A percentile compares a stretch with the other conserved stretches of the same genome.
These are phyloP conservation scores for Caenorhabditis macrosperma DNA, from an alignment of 2,888 invertebrate genomes.

Conservation along the genomic window DNA sequence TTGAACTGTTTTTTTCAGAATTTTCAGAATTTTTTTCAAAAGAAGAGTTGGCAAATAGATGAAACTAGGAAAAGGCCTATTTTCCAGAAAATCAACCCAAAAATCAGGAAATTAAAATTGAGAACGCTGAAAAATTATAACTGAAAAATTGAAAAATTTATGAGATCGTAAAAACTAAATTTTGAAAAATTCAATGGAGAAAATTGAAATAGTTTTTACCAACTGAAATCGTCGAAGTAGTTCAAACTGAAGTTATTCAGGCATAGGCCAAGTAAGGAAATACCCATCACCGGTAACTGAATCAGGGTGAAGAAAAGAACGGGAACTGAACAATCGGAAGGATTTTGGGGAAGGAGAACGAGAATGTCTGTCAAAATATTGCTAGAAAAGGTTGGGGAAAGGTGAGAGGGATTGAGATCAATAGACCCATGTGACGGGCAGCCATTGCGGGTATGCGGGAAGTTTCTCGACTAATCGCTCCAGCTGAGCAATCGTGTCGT, in stretches of 20 bases:
- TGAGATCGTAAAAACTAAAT: constrained; percentile 51
- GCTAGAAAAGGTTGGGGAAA: no score
- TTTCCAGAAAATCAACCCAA: constrained; percentile 35
- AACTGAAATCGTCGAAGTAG: not conserved
- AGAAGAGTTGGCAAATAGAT: not conserved
- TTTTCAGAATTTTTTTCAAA: no score
- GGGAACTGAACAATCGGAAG: not conserved
- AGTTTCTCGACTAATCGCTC: constrained; percentile 80
- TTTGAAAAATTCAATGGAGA: not conserved
- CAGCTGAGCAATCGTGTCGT: constrained; percentile 94
- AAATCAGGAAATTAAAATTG: not conserved
- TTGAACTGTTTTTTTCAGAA: no score
- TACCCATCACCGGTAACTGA: constrained; percentile 18
- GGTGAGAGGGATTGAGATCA: constrained; percentile 59
- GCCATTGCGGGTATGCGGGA: constrained; percentile 80
- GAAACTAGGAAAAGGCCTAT: no score
- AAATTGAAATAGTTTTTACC: constrained; percentile 1
- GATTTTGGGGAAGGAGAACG: not conserved
- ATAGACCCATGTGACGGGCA: constrained; percentile 80
- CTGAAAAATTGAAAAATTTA: constrained; percentile 27
- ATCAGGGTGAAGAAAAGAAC: not conserved
- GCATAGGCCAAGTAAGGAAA: not conserved
- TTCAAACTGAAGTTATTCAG: constrained; percentile 23
- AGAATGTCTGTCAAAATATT: no score
- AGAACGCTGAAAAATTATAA: constrained; percentile 5